These are phyloP conservation scores for Hyposoter dolosus DNA, from an alignment of 2,888 invertebrate species.

Conservation along the genomic window DNA sequence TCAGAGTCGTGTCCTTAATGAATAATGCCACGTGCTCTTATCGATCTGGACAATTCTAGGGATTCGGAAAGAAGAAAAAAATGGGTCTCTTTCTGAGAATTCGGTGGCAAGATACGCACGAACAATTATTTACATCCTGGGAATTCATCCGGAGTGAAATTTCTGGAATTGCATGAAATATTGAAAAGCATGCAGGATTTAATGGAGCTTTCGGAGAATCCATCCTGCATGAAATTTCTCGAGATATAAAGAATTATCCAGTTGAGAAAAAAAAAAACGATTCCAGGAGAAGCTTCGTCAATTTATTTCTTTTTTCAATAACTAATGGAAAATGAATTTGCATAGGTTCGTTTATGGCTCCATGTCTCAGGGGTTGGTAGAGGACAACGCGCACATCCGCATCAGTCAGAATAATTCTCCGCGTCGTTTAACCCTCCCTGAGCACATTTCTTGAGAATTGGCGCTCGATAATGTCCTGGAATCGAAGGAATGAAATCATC, in stretches of 20 bases:
- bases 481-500: constrained; percentile 70
- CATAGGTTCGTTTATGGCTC: background rate
- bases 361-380: background rate
- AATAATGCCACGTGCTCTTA: background rate
- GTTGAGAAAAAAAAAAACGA: too few species aligned
- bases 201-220: background rate
- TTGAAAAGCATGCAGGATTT: background rate
- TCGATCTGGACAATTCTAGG: background rate
- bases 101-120: background rate
- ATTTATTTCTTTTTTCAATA: background rate
- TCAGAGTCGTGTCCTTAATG: background rate
- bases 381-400: background rate
- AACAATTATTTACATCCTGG: background rate
- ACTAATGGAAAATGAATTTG: background rate
- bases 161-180: background rate
- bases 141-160: constrained; percentile 2
- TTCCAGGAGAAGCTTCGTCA: background rate
- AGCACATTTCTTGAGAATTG: constrained; percentile 59
- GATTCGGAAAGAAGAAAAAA: background rate
- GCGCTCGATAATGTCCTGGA: constrained; percentile 71
- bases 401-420: constrained; percentile 54
- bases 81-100: background rate
- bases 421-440: constrained; percentile 29
- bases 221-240: background rate
- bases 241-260: background rate